These are phyloP conservation scores for Macrobrachium nipponense DNA, from an alignment of 1,140 invertebrate species.

Conservation along the genomic window DNA sequence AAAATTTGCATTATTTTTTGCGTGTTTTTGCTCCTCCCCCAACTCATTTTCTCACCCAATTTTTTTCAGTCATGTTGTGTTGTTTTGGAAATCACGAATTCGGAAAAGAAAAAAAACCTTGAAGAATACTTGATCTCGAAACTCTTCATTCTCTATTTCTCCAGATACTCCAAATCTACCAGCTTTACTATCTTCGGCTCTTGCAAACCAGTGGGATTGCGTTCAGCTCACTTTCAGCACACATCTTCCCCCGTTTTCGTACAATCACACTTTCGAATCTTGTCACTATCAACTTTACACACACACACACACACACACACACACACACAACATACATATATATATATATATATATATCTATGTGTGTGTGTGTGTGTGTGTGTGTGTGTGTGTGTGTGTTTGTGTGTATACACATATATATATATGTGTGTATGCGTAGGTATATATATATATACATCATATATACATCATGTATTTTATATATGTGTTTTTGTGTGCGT, in stretches of 20 bases:
- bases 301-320: conserved; percentile 13
- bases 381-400: too few relatives aligned
- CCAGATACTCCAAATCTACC: not conserved
- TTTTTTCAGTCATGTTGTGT: not conserved
- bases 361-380: too few relatives aligned
- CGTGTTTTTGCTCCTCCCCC: not conserved
- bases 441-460: too few relatives aligned
- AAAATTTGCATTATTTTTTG: not conserved
- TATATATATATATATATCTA: not conserved
- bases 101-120: too few relatives aligned
- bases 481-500: too few relatives aligned
- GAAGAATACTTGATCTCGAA: too few relatives aligned
- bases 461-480: too few relatives aligned
- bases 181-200: not conserved
- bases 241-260: not conserved
- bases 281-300: not conserved
- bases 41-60: not conserved
- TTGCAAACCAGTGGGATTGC: not conserved
- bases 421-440: too few relatives aligned
- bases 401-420: too few relatives aligned
- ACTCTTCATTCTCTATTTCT: not conserved
- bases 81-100: not conserved
- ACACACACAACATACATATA: not conserved
- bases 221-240: too few relatives aligned
- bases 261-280: not conserved